Evolutionary conservation across 2,888 invertebrate genomes (phyloP).

Genomic region (Cistogaster globosa): DNA sequence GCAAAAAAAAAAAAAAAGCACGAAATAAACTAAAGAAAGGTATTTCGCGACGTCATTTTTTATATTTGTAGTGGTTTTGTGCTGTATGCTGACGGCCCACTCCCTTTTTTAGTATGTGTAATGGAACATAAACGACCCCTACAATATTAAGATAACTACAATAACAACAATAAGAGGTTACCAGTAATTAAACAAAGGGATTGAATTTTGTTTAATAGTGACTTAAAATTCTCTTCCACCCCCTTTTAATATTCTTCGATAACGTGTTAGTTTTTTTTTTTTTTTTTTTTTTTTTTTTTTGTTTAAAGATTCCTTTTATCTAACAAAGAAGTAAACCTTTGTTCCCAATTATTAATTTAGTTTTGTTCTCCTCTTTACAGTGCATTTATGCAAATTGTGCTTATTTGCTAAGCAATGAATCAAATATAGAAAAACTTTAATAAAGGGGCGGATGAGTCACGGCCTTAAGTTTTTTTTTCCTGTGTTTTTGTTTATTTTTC

Average conservation of each 20-base stretch:
- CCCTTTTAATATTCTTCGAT: too few species aligned
- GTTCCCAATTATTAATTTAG: constrained; percentile 23
- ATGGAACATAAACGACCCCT: constrained; percentile 60
- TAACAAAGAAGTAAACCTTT: not conserved
- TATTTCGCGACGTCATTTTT: constrained; percentile 80
- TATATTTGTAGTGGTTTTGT: constrained; percentile 65
- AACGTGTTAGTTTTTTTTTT: not conserved
- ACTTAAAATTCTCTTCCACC: not conserved
- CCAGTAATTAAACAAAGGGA: constrained; percentile 39
- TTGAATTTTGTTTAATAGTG: constrained; percentile 6
- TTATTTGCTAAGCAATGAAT: constrained; percentile 20
- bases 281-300: not conserved
- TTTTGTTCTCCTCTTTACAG: not conserved
- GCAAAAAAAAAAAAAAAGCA: constrained; percentile 72
- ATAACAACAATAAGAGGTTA: constrained; percentile 17
- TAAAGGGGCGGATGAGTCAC: constrained; percentile 81
- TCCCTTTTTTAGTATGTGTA: constrained; percentile 70
- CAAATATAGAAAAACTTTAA: constrained; percentile 35
- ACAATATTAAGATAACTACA: constrained; percentile 48
- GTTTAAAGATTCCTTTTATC: not conserved
- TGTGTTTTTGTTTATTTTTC: constrained; percentile 44
- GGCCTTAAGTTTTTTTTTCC: constrained; percentile 73
- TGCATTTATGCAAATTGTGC: constrained; percentile 13
- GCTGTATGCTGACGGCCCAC: constrained; percentile 68
- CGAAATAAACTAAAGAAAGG: not conserved